These are phyloP conservation scores for Bombus vancouverensis DNA, from an alignment of 1,140 invertebrate species.

Conservation along the genomic window DNA sequence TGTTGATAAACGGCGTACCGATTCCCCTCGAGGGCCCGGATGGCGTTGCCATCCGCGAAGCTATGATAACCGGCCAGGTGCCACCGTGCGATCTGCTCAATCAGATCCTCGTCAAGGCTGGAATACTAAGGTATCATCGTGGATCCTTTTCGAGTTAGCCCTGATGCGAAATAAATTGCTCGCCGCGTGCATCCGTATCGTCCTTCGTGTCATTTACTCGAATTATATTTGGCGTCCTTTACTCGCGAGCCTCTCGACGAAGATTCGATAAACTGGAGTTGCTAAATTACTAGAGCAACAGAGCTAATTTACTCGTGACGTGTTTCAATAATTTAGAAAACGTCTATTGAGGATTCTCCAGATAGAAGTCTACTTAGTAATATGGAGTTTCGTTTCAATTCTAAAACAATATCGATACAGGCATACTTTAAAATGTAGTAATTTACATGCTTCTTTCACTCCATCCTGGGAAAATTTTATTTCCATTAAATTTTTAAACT, in stretches of 20 bases:
- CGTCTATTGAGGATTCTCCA: no score
- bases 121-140: constrained; percentile 83
- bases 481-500: neutral
- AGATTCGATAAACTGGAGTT: neutral
- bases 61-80: constrained; percentile 87
- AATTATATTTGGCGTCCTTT: neutral
- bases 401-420: no score
- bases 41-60: constrained; percentile 87
- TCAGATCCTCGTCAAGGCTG: constrained; percentile 87
- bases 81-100: constrained; percentile 89
- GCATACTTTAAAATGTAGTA: no score
- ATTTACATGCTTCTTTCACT: neutral
- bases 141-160: constrained; percentile 36
- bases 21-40: constrained; percentile 88
- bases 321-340: no score
- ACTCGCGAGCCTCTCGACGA: no score
- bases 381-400: no score
- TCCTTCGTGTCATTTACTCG: neutral
- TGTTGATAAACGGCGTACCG: constrained; percentile 89
- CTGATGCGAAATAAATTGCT: neutral
- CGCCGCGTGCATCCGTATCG: neutral
- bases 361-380: no score
- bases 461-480: neutral
- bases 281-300: neutral
- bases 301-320: no score